phyloP scores from a whole-genome alignment of 2,113 vertebrate species.

The Dinomys branickii region DNA sequence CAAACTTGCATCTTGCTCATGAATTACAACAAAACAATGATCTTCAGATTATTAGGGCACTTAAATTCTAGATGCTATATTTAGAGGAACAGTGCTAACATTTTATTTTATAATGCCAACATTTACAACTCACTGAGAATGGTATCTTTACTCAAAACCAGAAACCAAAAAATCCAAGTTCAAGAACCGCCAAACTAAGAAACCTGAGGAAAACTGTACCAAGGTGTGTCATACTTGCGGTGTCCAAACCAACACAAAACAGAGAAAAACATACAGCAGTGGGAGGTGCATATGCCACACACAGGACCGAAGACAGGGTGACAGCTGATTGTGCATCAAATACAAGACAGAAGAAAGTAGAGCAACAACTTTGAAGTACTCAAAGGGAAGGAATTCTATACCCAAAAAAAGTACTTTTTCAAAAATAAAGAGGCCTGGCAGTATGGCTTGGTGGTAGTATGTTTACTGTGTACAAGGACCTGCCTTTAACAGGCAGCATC shows the following conservation, averaged over 20 bases:
- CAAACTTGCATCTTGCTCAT: not conserved
- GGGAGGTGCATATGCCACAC: not conserved
- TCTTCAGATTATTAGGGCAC: not conserved
- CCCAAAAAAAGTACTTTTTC: not conserved
- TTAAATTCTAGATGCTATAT: not conserved
- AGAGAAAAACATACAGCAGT: not conserved
- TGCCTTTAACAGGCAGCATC: too few relatives aligned
- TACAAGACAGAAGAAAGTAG: not conserved
- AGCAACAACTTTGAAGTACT: not conserved
- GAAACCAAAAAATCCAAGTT: not conserved
- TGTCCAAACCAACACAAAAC: not conserved
- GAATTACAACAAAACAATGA: not conserved
- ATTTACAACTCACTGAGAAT: not conserved
- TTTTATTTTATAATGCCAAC: not conserved
- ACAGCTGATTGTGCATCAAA: not conserved
- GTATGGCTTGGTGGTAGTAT: not conserved
- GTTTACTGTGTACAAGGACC: not conserved
- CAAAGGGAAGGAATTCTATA: not conserved
- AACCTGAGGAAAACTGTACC: not conserved
- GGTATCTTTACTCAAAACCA: not conserved
- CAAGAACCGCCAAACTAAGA: not conserved
- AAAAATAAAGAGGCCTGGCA: not conserved
- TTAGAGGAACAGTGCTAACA: not conserved
- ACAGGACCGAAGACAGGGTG: not conserved
- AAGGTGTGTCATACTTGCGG: not conserved